phyloP scores from a whole-genome alignment of 1,140 invertebrate genomes.

The Drosophila pseudoobscura region DNA sequence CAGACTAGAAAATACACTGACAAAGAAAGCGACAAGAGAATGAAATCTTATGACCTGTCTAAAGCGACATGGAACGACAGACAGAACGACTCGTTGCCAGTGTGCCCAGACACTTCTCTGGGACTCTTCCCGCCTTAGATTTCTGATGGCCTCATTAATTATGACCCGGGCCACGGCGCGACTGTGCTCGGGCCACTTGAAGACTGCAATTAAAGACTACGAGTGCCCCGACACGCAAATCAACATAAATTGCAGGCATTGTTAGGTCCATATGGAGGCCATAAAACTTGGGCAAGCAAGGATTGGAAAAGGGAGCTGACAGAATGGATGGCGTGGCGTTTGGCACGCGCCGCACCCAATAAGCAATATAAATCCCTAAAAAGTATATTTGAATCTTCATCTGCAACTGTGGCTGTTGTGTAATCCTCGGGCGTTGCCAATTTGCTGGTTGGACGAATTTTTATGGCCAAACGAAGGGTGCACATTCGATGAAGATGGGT shows the following conservation, averaged over 20 bases:
- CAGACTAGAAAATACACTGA: background rate
- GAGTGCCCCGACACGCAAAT: constrained; percentile 64
- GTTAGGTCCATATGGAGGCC: constrained; percentile 40
- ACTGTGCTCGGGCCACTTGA: constrained; percentile 49
- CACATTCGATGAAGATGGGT: background rate
- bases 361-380: constrained; percentile 44
- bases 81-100: background rate
- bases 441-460: constrained; percentile 70
- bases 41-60: background rate
- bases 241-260: constrained; percentile 70
- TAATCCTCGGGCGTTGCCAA: constrained; percentile 59
- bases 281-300: constrained; percentile 16
- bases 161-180: constrained; percentile 31
- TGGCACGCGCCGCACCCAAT: constrained; percentile 59
- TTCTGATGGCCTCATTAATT: constrained; percentile 79
- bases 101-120: constrained; percentile 8
- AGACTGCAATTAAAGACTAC: constrained; percentile 65
- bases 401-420: background rate
- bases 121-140: constrained; percentile 36
- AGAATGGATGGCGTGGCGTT: constrained; percentile 42
- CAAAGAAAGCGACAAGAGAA: background rate
- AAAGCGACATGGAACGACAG: background rate
- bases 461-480: constrained; percentile 46
- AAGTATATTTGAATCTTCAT: constrained; percentile 27
- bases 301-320: background rate